phyloP scores from a whole-genome alignment of 2,888 invertebrate genomes.

The Biston betularia region DNA sequence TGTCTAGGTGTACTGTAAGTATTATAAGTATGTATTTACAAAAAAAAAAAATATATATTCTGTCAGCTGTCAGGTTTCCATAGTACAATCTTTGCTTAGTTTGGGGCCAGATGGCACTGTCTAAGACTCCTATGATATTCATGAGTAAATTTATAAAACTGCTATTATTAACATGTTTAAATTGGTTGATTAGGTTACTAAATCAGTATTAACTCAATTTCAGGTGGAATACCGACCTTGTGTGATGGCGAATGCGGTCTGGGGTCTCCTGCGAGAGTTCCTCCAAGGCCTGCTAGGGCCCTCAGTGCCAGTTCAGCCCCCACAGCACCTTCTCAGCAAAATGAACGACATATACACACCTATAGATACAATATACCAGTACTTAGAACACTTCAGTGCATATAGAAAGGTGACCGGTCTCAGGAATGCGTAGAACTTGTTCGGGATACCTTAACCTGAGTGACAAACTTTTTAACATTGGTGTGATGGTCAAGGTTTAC shows the following conservation, averaged over 20 bases:
- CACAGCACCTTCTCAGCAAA: constrained; percentile 90
- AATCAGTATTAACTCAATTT: not conserved
- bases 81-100: too few relatives aligned
- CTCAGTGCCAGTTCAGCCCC: constrained; percentile 90
- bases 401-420: constrained; percentile 92
- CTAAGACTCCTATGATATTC: too few relatives aligned
- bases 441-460: constrained; percentile 12
- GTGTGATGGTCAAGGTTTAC: too few relatives aligned
- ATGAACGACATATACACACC: constrained; percentile 96
- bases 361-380: constrained; percentile 97
- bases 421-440: constrained; percentile 55
- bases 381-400: constrained; percentile 96
- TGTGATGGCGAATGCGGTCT: constrained; percentile 94
- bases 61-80: too few relatives aligned
- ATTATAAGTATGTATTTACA: too few relatives aligned
- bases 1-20: too few relatives aligned
- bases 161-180: too few relatives aligned
- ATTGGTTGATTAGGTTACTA: not conserved
- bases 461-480: too few relatives aligned
- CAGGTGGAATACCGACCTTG: constrained; percentile 97
- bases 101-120: too few relatives aligned
- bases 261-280: constrained; percentile 96
- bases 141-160: too few relatives aligned
- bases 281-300: constrained; percentile 95
- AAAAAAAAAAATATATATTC: too few relatives aligned